A percentile compares a stretch with the other conserved stretches of the same genome.
Evolutionary conservation across 2,888 invertebrate species (phyloP).

Genomic region (Agrotis ipsilon): DNA sequence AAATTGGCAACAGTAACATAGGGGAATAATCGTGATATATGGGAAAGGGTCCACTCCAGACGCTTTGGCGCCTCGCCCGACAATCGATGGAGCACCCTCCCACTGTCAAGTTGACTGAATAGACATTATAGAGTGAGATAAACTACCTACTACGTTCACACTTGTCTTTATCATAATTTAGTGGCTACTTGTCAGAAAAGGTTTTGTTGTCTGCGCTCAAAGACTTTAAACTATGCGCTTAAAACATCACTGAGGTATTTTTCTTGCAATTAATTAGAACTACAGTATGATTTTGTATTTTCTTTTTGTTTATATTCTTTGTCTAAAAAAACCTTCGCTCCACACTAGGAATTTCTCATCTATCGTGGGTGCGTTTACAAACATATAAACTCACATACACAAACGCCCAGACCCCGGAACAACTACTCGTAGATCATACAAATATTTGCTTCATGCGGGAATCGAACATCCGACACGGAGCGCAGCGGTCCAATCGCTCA

Average conservation of each 20-base stretch:
- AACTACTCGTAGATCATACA: no score
- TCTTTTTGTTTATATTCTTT: no score
- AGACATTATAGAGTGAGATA: slow-evolving; percentile 37
- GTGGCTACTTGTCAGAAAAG: neutral
- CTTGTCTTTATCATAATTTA: neutral
- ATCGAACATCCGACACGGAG: no score
- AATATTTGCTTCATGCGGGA: no score
- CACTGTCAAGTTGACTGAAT: slow-evolving; percentile 39
- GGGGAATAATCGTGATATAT: slow-evolving; percentile 64
- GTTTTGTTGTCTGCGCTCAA: neutral
- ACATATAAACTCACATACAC: no score
- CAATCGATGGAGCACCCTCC: slow-evolving; percentile 64
- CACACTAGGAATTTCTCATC: no score
- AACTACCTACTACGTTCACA: neutral
- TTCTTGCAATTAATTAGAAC: neutral
- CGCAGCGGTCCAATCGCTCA: no score
- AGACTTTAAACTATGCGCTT: no score
- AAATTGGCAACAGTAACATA: slow-evolving; percentile 58
- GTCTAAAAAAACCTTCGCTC: no score
- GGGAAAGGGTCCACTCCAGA: slow-evolving; percentile 59
- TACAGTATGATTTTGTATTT: no score
- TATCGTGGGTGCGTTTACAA: no score
- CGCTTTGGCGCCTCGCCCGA: slow-evolving; percentile 69
- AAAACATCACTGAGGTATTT: neutral
- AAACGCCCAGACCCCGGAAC: no score